Base-by-base conservation (phyloP, 1,140 invertebrate genomes). In the Pogonomyrmex barbatus region DNA sequence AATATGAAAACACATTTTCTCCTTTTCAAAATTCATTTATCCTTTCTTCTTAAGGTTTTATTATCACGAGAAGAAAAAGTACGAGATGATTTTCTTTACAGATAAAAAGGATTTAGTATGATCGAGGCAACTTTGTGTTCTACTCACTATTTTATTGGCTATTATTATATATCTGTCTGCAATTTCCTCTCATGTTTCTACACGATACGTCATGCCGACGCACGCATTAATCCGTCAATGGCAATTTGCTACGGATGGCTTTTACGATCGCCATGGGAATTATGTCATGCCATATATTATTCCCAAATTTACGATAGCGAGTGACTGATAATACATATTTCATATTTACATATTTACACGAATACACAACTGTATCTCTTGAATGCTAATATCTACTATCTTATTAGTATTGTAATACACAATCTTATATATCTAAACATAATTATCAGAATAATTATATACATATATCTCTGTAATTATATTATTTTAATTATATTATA, bases 241-340 rank as follows among this genome's bases (percentile, higher is more conserved):
- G 78, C 78, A 81, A 81, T 81, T 81, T 81, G 78, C 78, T 81
- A 71, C 39, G 36, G 39, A 81, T 45, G 65, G 78, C 78, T 81
- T 81, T 81, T 81, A 81, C 50, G 78, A 81, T 33, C 65, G 65
- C 30, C 2, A 1, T 36, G 78, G 24, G 78, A 70, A 81, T 81
- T 81, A 81, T 81, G 65, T 81, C 50, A 45, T 30, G 78, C n/a
- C 65, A 17, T 81, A 81, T 81, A 81, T 70, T 81, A 81, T 70
- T 81, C 30, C 39, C 39, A n/a, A 71, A 71, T 81, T 81, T 81
- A 70, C 65, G 65, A 81, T 58, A 81, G 47, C 47, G 47, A 71
- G 65, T 52, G 39, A 71, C 65, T 42, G 50, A 56, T 81, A 81
- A 81, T 81, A 50, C 52, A 60, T 56, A 70, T 56, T 81, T 71